A percentile compares a stretch with the other conserved stretches of the same genome.
Evolutionary conservation across 2,797 vertebrate genomes (phyloP).

Genomic region (Diglossa cyanea): DNA sequence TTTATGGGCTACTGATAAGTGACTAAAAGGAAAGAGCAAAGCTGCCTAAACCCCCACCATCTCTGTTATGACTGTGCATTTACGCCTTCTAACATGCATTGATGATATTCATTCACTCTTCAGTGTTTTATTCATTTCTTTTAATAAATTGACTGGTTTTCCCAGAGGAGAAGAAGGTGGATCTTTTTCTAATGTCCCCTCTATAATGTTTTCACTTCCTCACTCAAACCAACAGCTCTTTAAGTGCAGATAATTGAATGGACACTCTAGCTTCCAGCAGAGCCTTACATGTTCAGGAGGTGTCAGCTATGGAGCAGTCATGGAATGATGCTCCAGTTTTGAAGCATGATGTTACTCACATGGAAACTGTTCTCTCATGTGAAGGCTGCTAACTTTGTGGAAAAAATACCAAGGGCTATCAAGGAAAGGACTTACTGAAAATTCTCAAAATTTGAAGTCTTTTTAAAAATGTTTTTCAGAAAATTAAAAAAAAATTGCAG

Average conservation of each 20-base stretch:
- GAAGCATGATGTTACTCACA: not conserved
- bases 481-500: not conserved
- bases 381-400: not conserved
- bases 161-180: not conserved
- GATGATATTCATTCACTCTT: not conserved
- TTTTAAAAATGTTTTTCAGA: not conserved
- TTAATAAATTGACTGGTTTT: not conserved
- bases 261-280: not conserved
- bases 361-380: not conserved
- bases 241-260: not conserved
- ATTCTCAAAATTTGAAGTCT: not conserved
- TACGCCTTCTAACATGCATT: not conserved
- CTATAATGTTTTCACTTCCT: not conserved
- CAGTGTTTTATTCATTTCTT: not conserved
- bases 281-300: not conserved
- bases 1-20: not conserved
- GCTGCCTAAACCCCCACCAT: not conserved
- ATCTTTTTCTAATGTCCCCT: not conserved
- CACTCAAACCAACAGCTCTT: not conserved
- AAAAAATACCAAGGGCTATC: not conserved
- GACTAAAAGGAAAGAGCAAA: not conserved
- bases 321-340: not conserved
- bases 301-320: not conserved
- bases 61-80: not conserved
- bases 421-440: not conserved